A percentile compares a stretch with the other conserved stretches of the same genome.
Evolutionary conservation across 1,140 invertebrate species (phyloP).

Genomic region (Spodoptera litura): DNA sequence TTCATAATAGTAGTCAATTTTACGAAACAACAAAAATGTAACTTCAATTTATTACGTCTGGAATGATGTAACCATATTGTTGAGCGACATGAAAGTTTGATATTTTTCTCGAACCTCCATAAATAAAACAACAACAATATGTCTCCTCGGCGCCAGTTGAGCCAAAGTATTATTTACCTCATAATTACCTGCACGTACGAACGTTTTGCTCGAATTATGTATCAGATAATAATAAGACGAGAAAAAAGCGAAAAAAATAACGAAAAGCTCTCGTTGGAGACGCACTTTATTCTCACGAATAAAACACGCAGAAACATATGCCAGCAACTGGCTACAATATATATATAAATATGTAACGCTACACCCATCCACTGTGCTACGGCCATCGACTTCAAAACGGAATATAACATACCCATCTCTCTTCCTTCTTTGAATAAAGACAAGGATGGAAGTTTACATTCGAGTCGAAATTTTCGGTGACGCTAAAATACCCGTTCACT

Average conservation of each 20-base stretch:
- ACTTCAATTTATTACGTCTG: too few species aligned
- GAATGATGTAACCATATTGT: not conserved
- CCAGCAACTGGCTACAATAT: constrained; percentile 70
- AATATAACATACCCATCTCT: not conserved
- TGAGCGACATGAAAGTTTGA: not conserved
- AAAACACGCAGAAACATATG: constrained; percentile 79
- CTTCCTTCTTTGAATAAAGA: constrained; percentile 6
- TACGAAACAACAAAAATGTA: too few species aligned
- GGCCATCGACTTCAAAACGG: constrained; percentile 4
- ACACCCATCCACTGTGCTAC: constrained; percentile 50
- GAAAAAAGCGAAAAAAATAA: constrained; percentile 42
- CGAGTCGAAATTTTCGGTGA: constrained; percentile 4
- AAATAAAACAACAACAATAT: constrained; percentile 43
- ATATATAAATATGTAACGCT: constrained; percentile 75
- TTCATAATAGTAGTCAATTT: too few species aligned
- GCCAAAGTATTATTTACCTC: constrained; percentile 40
- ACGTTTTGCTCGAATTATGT: constrained; percentile 46
- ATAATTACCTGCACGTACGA: constrained; percentile 44
- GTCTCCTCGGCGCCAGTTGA: constrained; percentile 35
- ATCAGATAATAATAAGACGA: constrained; percentile 46
- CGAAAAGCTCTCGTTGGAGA: constrained; percentile 53
- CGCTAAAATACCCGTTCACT: constrained; percentile 55
- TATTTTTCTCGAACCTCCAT: constrained; percentile 31
- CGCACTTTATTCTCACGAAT: constrained; percentile 77
- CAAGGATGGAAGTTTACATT: constrained; percentile 19